phyloP scores from a whole-genome alignment of 2,113 vertebrate species.

The Callocephalon fimbriatum region DNA sequence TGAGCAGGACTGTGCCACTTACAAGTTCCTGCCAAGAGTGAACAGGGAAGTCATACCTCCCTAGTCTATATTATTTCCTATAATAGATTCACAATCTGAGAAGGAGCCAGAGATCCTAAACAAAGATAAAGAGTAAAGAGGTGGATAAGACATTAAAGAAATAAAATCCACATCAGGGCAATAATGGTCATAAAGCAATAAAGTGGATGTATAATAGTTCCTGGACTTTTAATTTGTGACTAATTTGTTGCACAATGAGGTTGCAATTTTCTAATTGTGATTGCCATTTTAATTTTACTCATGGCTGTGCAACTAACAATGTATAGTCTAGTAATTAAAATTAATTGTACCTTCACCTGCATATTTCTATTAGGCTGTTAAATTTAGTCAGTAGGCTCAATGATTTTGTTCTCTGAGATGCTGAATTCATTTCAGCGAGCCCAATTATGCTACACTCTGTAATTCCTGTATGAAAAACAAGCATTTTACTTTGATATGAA shows the following conservation, averaged over 20 bases:
- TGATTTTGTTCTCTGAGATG: constrained; percentile 73
- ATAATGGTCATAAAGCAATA: constrained; percentile 64
- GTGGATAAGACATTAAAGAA: constrained; percentile 44
- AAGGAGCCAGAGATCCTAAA: constrained; percentile 31
- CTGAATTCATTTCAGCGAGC: constrained; percentile 66
- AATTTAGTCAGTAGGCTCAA: constrained; percentile 77
- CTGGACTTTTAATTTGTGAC: constrained; percentile 83
- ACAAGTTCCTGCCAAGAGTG: not conserved
- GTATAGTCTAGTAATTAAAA: constrained; percentile 93
- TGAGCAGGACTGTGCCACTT: not conserved
- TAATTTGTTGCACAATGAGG: constrained; percentile 96
- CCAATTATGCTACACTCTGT: constrained; percentile 68
- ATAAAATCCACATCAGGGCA: constrained; percentile 57
- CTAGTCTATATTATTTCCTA: not conserved
- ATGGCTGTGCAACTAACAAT: constrained; percentile 90
- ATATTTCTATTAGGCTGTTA: constrained; percentile 84
- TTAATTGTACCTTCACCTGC: constrained; percentile 91
- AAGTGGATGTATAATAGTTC: constrained; percentile 68
- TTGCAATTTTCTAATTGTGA: constrained; percentile 95
- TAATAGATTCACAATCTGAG: constrained; percentile 1
- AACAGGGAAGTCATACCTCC: not conserved
- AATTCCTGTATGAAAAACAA: constrained; percentile 62
- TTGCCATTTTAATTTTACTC: constrained; percentile 99
- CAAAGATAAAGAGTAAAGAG: constrained; percentile 49
- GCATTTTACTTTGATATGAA: constrained; percentile 61